Percentiles rank a stretch among this genome's conserved stretches.
phyloP scores from a whole-genome alignment of 2,113 vertebrate species.

The Noctilio leporinus region DNA sequence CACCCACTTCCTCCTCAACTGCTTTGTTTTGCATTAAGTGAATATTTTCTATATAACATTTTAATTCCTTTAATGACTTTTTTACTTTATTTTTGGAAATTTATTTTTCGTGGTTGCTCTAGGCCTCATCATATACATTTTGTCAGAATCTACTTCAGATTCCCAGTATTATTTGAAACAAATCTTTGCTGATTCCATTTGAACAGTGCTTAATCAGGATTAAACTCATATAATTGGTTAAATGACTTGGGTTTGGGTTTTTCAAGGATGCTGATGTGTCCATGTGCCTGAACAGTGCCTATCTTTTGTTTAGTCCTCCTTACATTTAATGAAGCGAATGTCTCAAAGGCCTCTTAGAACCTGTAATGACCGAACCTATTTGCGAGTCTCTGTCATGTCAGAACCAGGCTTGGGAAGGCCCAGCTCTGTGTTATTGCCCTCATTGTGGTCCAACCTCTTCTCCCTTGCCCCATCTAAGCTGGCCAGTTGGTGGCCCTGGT shows the following conservation, averaged over 20 bases:
- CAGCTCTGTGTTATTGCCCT: accelerated
- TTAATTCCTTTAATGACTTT: background rate
- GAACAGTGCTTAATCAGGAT: background rate
- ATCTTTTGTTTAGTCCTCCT: background rate
- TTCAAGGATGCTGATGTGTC: background rate
- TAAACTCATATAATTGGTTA: background rate
- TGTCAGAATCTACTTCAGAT: background rate
- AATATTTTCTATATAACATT: background rate
- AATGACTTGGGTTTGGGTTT: background rate
- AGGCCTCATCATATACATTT: background rate
- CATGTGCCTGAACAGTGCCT: background rate
- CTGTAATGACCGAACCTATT: accelerated
- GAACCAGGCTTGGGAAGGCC: background rate
- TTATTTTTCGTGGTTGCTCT: background rate
- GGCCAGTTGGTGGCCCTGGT: background rate
- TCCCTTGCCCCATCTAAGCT: accelerated
- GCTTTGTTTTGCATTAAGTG: background rate
- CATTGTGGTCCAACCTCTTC: background rate
- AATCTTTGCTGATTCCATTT: background rate
- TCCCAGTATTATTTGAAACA: background rate
- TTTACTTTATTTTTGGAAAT: background rate
- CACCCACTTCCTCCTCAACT: background rate
- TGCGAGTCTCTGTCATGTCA: background rate
- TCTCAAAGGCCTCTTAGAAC: background rate
- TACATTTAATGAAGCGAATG: accelerated